phyloP scores from a whole-genome alignment of 2,888 invertebrate species.

The Sepioteuthis lessoniana region DNA sequence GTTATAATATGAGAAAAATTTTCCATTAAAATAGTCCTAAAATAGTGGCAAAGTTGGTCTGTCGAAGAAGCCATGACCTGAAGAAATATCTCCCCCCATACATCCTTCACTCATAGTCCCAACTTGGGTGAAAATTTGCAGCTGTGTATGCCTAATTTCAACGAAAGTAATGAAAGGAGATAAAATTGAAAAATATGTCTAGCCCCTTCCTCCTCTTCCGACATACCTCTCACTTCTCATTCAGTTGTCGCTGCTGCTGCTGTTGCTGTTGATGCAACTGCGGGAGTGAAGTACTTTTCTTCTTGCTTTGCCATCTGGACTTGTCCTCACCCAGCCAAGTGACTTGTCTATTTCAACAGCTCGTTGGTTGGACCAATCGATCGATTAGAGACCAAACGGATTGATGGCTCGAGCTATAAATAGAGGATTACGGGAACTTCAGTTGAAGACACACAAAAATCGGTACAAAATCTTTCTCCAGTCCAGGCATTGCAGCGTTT shows the following conservation, averaged over 20 bases:
- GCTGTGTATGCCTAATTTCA: background rate
- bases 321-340: background rate
- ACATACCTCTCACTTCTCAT: no score
- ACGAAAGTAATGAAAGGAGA: background rate
- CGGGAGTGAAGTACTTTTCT: background rate
- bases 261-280: background rate
- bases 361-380: background rate
- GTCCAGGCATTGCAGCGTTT: background rate
- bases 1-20: background rate
- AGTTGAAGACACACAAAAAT: background rate
- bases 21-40: background rate
- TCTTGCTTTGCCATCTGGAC: background rate
- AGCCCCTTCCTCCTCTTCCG: background rate
- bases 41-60: background rate
- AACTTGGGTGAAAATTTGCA: background rate
- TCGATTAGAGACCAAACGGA: background rate
- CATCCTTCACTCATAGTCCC: background rate
- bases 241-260: background rate
- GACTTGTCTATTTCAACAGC: background rate
- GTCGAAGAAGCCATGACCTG: background rate
- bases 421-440: background rate
- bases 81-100: background rate
- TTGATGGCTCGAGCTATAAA: background rate
- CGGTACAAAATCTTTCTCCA: background rate
- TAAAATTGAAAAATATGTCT: background rate